phyloP scores from a whole-genome alignment of 1,140 invertebrate genomes.

The Drosophila orena region DNA sequence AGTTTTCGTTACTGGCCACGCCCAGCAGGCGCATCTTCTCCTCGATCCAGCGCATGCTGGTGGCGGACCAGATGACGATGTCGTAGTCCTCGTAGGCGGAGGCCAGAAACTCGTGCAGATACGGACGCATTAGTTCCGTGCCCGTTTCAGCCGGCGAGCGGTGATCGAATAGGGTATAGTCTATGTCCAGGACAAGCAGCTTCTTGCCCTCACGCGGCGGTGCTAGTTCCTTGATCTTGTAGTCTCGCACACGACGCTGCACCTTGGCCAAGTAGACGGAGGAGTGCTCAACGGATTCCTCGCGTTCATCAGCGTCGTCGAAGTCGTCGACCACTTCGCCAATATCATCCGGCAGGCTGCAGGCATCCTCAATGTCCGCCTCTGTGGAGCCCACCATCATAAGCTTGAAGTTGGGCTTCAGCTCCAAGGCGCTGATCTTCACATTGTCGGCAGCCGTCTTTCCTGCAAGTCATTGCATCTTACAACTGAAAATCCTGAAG shows the following conservation, averaged over 20 bases:
- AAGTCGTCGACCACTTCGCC: constrained; percentile 95
- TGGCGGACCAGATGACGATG: constrained; percentile 97
- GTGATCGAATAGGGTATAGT: constrained; percentile 98
- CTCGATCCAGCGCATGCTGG: constrained; percentile 99
- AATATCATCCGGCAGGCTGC: constrained; percentile 91
- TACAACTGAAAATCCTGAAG: too few species aligned
- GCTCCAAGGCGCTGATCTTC: constrained; percentile 88
- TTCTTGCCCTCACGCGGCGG: constrained; percentile 93
- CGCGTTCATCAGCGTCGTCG: constrained; percentile 94
- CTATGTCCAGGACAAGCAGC: constrained; percentile 97
- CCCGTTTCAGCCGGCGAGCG: constrained; percentile 95
- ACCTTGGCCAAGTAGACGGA: constrained; percentile 91
- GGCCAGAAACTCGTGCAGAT: constrained; percentile 96
- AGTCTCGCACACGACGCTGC: constrained; percentile 93
- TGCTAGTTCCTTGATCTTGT: constrained; percentile 93
- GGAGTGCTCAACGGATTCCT: constrained; percentile 86
- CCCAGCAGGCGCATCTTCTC: constrained; percentile 98
- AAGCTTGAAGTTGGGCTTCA: constrained; percentile 95
- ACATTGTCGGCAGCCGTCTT: constrained; percentile 92
- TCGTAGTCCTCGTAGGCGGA: constrained; percentile 96
- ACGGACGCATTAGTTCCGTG: constrained; percentile 97
- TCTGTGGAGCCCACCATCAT: constrained; percentile 99
- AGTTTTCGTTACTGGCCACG: constrained; percentile 92
- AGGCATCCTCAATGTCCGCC: constrained; percentile 93
- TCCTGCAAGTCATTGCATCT: constrained; percentile 86